Base-by-base conservation (phyloP, 2,797 vertebrate genomes). In the Falco naumanni region DNA sequence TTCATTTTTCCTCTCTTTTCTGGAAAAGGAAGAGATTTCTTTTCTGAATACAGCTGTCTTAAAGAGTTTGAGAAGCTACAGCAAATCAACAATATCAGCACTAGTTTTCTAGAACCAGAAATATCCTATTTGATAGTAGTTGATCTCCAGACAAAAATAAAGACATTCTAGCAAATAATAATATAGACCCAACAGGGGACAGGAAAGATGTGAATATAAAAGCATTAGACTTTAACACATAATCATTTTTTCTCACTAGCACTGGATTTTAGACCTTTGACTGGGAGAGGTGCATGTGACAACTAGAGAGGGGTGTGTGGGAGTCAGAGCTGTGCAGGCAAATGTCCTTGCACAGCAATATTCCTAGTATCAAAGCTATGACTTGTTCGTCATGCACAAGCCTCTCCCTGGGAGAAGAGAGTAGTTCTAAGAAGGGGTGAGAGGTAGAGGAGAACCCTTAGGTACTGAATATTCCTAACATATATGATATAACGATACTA, bases 131-230 rank as follows among this genome's bases (percentile, higher is more conserved):
- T 41, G 56, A 72, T 26, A 86, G 41, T 33, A 80, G 13, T 5
- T 59, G 26, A 88, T 91, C 47, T 91, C 89, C 63, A 82, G 54
- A 81, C 81, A 90, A 82, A 89, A 89, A 92, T 63, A 91, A 5
- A 82, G 56, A 74, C 45, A 66, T 66, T 68, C 28, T 56, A 76
- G 48, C 18, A 94, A 84, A 78, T 31, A 75, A 16, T 54, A 89
- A 65, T 28, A 59, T 29, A 48, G 3, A 68, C 14, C 6, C 18
- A 79, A 64, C 17, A 66, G 26, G 34, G 33, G 16, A 84, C 29
- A 41, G 51, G 34, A 76, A 16, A 48, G 18, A 34, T 45, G 11
- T 33, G 39, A 56, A 28, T 56, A 74, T 45, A 50, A 79, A 90
- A 84, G 13, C 13, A 25, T 88, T 61, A 53, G 39, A 33, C 39